Evolutionary conservation across 2,888 invertebrate species (phyloP).

Genomic region (Augiades crinisus): DNA sequence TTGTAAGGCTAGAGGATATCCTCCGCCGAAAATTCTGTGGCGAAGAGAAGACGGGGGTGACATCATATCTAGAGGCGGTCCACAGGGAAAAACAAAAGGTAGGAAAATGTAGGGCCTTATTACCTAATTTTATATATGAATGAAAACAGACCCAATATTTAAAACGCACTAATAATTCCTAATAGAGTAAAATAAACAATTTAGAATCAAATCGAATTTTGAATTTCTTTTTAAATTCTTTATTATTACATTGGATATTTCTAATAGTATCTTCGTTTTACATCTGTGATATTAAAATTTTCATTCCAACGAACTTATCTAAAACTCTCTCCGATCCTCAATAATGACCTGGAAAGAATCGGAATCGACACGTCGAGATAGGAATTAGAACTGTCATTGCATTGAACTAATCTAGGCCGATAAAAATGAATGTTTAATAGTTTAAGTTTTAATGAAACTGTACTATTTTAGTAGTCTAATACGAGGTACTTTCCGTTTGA

Average conservation of each 20-base stretch:
- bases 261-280: background rate
- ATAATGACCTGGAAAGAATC: constrained; percentile 19
- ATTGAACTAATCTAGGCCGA: background rate
- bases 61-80: constrained; percentile 88
- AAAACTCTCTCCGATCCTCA: constrained; percentile 11
- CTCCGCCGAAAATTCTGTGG: constrained; percentile 93
- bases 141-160: too few relatives aligned
- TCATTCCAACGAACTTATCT: background rate
- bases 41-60: constrained; percentile 92
- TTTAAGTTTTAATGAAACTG: background rate
- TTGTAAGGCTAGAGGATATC: constrained; percentile 92
- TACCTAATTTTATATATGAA: too few relatives aligned
- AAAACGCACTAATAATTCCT: too few relatives aligned
- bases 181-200: too few relatives aligned
- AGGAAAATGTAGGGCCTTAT: too few relatives aligned
- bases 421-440: constrained; percentile 11
- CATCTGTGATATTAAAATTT: background rate
- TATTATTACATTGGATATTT: too few relatives aligned
- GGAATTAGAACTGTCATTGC: constrained; percentile 6
- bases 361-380: constrained; percentile 12
- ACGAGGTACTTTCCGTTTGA: too few relatives aligned
- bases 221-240: too few relatives aligned
- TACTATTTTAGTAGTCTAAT: background rate
- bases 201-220: too few relatives aligned
- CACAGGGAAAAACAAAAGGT: constrained; percentile 89